Conservation (phyloP, 2,888 invertebrate species). For the Drosophila emarginata region DNA sequence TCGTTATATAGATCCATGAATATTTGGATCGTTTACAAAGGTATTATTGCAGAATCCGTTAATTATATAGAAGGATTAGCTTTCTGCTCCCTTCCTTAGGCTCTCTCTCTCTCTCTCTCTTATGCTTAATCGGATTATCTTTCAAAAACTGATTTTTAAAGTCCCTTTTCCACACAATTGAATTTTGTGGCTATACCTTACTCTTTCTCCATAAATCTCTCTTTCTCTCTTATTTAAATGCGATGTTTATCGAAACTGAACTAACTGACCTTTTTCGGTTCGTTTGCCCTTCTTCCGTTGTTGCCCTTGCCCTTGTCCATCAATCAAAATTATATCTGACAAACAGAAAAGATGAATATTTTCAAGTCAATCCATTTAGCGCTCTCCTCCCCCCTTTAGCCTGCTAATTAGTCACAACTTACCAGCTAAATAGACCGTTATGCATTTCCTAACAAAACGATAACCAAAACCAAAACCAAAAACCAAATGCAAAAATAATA, state of each 20-base stretch:
- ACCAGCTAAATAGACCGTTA: conserved; percentile 29
- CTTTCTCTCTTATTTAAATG: background rate
- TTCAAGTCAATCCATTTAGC: conserved; percentile 1
- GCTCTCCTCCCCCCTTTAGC: background rate
- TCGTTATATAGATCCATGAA: too few species aligned
- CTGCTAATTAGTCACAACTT: conserved; percentile 46
- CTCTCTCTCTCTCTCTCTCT: too few species aligned
- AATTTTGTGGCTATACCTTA: background rate
- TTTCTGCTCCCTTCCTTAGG: too few species aligned
- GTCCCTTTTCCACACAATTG: too few species aligned
- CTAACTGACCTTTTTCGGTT: conserved; percentile 32
- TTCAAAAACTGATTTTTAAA: too few species aligned
- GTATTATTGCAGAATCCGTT: too few species aligned
- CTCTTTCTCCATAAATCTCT: too few species aligned
- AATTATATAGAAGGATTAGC: too few species aligned
- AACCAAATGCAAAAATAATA: conserved; percentile 35
- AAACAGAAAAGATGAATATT: background rate
- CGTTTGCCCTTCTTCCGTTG: conserved; percentile 33
- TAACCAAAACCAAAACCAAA: conserved; percentile 26
- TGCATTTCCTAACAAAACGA: conserved; percentile 34
- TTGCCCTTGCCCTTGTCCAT: conserved; percentile 67
- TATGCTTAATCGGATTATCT: too few species aligned
- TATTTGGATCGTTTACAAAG: too few species aligned
- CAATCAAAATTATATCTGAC: conserved; percentile 15
- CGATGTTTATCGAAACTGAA: background rate